These are phyloP conservation scores for Upupa epops DNA, from an alignment of 2,113 vertebrate genomes.

Conservation along the genomic window DNA sequence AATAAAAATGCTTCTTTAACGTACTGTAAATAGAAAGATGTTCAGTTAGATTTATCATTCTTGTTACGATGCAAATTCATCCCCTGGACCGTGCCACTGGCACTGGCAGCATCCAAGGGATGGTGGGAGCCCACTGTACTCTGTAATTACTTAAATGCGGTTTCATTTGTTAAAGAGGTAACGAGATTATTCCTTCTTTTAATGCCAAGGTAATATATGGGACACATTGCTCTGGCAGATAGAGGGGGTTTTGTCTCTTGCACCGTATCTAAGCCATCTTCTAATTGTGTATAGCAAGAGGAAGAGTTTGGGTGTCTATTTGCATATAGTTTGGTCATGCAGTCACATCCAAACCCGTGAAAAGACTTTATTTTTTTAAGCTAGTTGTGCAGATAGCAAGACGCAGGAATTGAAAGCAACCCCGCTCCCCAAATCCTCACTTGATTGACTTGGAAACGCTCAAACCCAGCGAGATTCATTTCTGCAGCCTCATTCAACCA, in stretches of 20 bases:
- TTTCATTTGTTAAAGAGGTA: constrained; percentile 37
- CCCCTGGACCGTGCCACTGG: background rate
- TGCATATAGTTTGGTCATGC: background rate
- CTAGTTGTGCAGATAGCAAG: background rate
- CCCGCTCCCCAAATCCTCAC: background rate
- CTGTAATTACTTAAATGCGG: constrained; percentile 50
- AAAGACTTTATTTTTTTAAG: background rate
- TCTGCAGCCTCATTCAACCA: constrained; percentile 54
- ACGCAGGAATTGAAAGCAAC: background rate
- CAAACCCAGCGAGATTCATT: constrained; percentile 14
- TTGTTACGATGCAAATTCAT: constrained; percentile 44
- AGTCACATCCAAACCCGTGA: background rate
- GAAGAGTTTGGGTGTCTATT: background rate
- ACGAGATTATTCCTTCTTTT: background rate
- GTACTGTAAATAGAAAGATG: constrained; percentile 67
- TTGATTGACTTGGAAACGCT: constrained; percentile 19
- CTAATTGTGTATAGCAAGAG: background rate
- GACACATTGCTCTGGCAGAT: background rate
- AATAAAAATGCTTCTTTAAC: constrained; percentile 74
- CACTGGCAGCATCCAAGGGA: background rate
- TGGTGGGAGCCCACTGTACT: background rate
- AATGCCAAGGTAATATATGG: background rate
- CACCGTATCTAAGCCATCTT: background rate
- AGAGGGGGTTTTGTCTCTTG: background rate
- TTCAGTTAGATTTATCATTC: constrained; percentile 72